These are phyloP conservation scores for Melanchra persicariae DNA, from an alignment of 2,888 invertebrate genomes.

Conservation along the genomic window DNA sequence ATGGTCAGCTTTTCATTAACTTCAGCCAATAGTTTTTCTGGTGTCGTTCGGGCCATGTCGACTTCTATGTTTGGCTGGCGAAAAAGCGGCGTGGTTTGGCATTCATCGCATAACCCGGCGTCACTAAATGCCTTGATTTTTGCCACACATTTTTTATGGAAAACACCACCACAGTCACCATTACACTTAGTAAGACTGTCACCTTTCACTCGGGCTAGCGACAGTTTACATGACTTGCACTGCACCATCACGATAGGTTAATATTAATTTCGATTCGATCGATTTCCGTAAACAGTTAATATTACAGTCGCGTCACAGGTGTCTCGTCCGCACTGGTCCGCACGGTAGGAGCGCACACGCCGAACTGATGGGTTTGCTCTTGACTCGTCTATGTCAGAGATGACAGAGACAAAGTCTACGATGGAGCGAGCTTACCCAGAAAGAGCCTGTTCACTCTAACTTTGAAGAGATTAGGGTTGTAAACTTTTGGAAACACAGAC, in stretches of 20 bases:
- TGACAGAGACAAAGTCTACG: too few relatives aligned
- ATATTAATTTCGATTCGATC: not conserved
- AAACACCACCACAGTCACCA: constrained; percentile 1
- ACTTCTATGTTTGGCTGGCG: not conserved
- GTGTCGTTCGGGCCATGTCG: not conserved
- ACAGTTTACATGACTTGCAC: not conserved
- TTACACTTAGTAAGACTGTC: not conserved
- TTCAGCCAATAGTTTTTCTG: constrained; percentile 1
- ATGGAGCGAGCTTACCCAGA: too few relatives aligned
- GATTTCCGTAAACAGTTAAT: not conserved
- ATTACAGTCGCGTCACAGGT: not conserved
- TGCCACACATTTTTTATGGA: too few relatives aligned
- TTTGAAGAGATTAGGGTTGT: too few relatives aligned
- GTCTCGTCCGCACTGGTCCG: too few relatives aligned
- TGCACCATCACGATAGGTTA: not conserved
- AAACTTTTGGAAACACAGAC: too few relatives aligned
- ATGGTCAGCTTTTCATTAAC: constrained; percentile 1
- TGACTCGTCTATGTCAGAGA: too few relatives aligned
- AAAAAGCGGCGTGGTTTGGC: not conserved
- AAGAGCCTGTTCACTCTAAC: too few relatives aligned
- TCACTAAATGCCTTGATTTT: too few relatives aligned
- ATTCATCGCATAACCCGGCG: not conserved
- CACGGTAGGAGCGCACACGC: too few relatives aligned
- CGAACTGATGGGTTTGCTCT: too few relatives aligned
- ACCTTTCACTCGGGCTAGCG: not conserved